Percentiles rank a stretch among this genome's conserved stretches.
Evolutionary conservation across 2,888 invertebrate genomes (phyloP).

Genomic region (Drosophila percnosoma): DNA sequence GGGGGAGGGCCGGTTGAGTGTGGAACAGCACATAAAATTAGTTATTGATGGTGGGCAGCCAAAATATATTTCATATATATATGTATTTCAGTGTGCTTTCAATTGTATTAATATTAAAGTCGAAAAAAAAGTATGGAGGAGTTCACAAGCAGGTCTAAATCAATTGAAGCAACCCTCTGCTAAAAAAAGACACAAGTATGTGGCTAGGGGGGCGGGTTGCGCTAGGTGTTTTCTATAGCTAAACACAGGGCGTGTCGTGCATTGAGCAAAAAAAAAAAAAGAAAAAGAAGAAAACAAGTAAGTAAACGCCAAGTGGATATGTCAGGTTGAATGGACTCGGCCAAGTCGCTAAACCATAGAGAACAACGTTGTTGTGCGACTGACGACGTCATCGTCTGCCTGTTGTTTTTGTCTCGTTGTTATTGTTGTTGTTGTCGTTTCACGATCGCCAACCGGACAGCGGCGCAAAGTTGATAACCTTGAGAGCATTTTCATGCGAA

Average conservation of each 20-base stretch:
- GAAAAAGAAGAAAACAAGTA: constrained; percentile 49
- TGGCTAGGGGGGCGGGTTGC: background rate
- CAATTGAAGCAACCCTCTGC: constrained; percentile 14
- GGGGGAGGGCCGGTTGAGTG: background rate
- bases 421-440: constrained; percentile 44
- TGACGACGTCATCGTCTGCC: constrained; percentile 29
- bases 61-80: constrained; percentile 32
- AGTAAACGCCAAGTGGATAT: constrained; percentile 44
- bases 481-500: constrained; percentile 84
- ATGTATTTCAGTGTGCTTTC: constrained; percentile 37
- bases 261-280: constrained; percentile 21
- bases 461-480: constrained; percentile 82
- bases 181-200: constrained; percentile 2
- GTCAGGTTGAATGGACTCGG: constrained; percentile 71
- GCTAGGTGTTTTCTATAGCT: background rate
- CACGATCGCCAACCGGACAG: constrained; percentile 71
- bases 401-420: constrained; percentile 35
- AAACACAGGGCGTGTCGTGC: constrained; percentile 56
- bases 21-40: constrained; percentile 50
- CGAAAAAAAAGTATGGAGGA: constrained; percentile 10
- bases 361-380: constrained; percentile 45
- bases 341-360: constrained; percentile 58
- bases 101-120: constrained; percentile 31
- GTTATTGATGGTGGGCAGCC: constrained; percentile 48
- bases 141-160: constrained; percentile 8